Percentiles rank a stretch among this genome's conserved stretches.
Evolutionary conservation across 2,888 invertebrate genomes (phyloP).

Genomic region (Miltochrista miniata): DNA sequence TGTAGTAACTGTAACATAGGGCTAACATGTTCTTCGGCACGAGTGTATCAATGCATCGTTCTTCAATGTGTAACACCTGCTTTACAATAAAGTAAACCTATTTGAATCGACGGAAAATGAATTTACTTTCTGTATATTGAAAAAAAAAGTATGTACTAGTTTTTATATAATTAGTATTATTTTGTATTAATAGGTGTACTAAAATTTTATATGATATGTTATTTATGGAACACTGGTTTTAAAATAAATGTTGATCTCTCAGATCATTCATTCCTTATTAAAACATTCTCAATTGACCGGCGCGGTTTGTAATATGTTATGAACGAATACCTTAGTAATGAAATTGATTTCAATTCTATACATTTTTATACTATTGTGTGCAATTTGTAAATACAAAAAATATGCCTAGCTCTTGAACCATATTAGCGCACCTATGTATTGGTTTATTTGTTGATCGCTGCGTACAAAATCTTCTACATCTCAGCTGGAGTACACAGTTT

Average conservation of each 20-base stretch:
- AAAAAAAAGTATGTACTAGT: conserved; percentile 17
- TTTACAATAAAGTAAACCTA: too few species aligned
- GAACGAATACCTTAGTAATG: conserved; percentile 18
- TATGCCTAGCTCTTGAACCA: background rate
- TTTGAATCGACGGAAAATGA: too few species aligned
- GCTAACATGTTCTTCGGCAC: too few species aligned
- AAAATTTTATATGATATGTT: conserved; percentile 12
- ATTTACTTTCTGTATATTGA: too few species aligned
- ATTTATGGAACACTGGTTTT: conserved; percentile 12
- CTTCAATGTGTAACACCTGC: too few species aligned
- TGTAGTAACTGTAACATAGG: too few species aligned
- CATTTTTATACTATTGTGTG: conserved; percentile 1
- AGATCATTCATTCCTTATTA: conserved; percentile 15
- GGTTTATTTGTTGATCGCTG: background rate
- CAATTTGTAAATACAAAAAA: conserved; percentile 6
- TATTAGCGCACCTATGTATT: background rate
- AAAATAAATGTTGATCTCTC: conserved; percentile 31
- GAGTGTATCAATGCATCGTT: too few species aligned
- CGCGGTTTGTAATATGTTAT: conserved; percentile 16
- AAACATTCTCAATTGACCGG: background rate
- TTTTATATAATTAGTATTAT: conserved; percentile 27
- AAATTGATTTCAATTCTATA: conserved; percentile 15
- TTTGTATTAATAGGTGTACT: conserved; percentile 16
- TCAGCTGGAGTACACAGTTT: background rate
- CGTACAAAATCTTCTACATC: background rate